phyloP scores from a whole-genome alignment of 2,797 vertebrate genomes.

The Phylloscopus collybita region DNA sequence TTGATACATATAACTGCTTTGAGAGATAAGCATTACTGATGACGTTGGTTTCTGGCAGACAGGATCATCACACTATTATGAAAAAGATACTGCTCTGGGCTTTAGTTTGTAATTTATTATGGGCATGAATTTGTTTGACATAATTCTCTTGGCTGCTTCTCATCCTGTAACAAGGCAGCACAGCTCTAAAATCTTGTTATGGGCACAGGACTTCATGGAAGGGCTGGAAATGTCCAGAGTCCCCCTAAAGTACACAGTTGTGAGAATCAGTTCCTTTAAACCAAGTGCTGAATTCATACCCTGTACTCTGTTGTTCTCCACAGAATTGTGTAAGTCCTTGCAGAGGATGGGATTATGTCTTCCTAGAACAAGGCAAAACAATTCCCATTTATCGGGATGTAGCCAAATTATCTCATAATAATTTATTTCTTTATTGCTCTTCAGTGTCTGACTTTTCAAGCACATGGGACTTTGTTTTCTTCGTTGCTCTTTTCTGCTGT shows the following conservation, averaged over 20 bases:
- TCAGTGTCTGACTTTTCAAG: background rate
- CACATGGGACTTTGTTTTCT: background rate
- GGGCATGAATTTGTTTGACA: background rate
- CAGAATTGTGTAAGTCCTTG: background rate
- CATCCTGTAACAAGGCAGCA: background rate
- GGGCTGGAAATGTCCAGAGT: background rate
- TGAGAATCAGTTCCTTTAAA: background rate
- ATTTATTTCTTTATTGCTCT: background rate
- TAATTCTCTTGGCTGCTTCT: background rate
- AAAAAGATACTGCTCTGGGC: conserved; percentile 20
- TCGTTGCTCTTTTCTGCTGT: background rate
- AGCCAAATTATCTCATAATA: background rate
- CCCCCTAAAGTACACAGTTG: background rate
- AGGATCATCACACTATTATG: background rate
- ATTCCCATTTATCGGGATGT: rapidly evolving
- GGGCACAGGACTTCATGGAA: background rate
- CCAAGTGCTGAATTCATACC: background rate
- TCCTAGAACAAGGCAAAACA: background rate
- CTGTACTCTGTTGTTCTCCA: background rate
- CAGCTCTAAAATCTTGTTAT: background rate
- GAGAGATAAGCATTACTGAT: conserved; percentile 15
- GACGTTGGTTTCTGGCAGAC: conserved; percentile 8
- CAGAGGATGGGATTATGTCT: background rate
- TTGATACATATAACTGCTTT: conserved; percentile 23
- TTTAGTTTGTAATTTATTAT: conserved; percentile 48